phyloP scores from a whole-genome alignment of 2,113 vertebrate genomes.

The Clarias macrocephalus region DNA sequence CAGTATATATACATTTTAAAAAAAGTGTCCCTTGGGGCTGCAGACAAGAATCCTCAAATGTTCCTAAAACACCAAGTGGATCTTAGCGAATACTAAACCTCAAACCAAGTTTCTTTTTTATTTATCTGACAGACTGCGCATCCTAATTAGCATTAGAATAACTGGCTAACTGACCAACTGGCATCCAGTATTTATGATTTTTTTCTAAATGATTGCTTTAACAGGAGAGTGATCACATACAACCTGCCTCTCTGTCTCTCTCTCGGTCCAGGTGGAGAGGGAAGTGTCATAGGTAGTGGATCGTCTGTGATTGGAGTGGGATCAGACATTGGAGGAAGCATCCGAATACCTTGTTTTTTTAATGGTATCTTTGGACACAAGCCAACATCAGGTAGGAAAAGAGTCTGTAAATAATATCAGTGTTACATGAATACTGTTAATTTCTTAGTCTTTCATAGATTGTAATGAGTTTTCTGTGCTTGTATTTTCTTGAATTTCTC shows the following conservation, averaged over 20 bases:
- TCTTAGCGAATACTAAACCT: neutral
- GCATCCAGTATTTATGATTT: neutral
- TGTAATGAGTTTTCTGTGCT: neutral
- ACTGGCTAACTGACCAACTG: neutral
- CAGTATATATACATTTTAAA: too few relatives aligned
- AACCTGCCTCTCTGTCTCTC: neutral
- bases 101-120: neutral
- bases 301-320: constrained; percentile 83
- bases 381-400: constrained; percentile 75
- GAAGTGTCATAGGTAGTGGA: constrained; percentile 77
- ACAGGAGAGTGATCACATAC: neutral
- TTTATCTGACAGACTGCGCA: too few relatives aligned
- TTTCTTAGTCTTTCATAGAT: neutral
- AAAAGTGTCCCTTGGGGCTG: neutral
- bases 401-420: neutral
- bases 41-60: neutral
- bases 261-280: constrained; percentile 81
- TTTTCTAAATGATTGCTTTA: neutral
- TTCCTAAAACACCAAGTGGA: neutral
- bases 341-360: constrained; percentile 89
- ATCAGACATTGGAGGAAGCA: constrained; percentile 89
- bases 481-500: neutral
- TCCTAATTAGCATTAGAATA: neutral
- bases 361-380: constrained; percentile 93
- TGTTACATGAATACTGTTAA: neutral